These are phyloP conservation scores for Doris montereyensis DNA, from an alignment of 2,888 invertebrate genomes.

Conservation along the genomic window DNA sequence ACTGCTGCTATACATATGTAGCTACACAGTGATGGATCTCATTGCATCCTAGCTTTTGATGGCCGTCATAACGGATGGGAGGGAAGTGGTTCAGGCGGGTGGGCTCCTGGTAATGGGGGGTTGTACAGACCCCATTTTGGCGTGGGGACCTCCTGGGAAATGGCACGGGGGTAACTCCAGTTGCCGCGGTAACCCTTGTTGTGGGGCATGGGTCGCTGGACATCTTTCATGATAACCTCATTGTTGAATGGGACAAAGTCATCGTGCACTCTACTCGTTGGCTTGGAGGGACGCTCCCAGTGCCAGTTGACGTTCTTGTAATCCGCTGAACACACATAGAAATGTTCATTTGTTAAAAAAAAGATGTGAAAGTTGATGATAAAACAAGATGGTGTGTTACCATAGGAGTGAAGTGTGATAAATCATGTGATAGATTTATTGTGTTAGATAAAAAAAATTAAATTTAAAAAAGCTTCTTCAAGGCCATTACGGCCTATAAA, in stretches of 20 bases:
- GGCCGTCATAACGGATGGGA: conserved; percentile 75
- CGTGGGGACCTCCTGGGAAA: conserved; percentile 63
- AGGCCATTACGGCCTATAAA: too few species aligned
- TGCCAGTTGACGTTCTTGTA: conserved; percentile 67
- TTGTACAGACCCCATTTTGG: conserved; percentile 70
- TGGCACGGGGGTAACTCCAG: conserved; percentile 55
- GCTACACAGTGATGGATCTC: neutral
- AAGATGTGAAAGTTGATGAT: too few species aligned
- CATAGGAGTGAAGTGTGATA: too few species aligned
- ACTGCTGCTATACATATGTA: too few species aligned
- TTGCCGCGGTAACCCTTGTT: conserved; percentile 61
- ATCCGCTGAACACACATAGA: conserved; percentile 55
- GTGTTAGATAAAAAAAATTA: too few species aligned
- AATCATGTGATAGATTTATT: too few species aligned
- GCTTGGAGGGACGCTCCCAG: conserved; percentile 65
- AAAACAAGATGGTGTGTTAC: too few species aligned
- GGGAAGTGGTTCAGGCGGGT: conserved; percentile 65
- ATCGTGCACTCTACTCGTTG: conserved; percentile 60
- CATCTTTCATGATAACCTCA: conserved; percentile 64
- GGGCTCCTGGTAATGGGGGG: conserved; percentile 68
- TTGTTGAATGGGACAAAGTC: conserved; percentile 61
- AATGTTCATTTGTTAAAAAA: too few species aligned
- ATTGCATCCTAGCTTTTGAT: conserved; percentile 41
- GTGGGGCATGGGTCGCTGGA: conserved; percentile 58
- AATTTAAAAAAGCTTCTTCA: too few species aligned